A percentile compares a stretch with the other conserved stretches of the same genome.
phyloP scores from a whole-genome alignment of 92 coral and sea anemone genomes.

The Parazoanthus darwini region DNA sequence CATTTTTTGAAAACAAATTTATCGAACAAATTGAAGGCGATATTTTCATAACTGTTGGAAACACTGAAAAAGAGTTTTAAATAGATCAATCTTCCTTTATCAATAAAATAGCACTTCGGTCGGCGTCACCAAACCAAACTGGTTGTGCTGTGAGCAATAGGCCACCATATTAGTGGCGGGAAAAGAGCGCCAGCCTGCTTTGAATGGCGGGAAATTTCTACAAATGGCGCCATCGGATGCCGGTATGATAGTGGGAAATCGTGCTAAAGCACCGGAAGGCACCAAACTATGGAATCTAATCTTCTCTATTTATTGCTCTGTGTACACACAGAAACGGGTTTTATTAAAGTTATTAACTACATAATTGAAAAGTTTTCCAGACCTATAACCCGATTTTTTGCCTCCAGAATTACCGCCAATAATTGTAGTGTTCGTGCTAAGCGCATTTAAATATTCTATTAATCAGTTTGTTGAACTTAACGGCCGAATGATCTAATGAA shows the following conservation, averaged over 20 bases:
- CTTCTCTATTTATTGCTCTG: constrained; percentile 33
- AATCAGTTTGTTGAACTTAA: constrained; percentile 38
- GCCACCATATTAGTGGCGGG: constrained; percentile 36
- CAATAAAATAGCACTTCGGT: not conserved
- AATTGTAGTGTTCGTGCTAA: constrained; percentile 27
- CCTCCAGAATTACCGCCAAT: constrained; percentile 23
- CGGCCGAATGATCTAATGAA: constrained; percentile 45
- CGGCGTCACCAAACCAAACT: constrained; percentile 6
- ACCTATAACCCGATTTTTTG: constrained; percentile 28
- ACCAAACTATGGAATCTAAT: constrained; percentile 30
- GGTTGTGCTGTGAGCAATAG: constrained; percentile 13
- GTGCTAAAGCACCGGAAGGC: constrained; percentile 43
- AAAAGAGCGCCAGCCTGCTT: constrained; percentile 36
- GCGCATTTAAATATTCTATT: constrained; percentile 38
- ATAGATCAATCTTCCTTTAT: not conserved
- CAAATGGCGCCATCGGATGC: constrained; percentile 40
- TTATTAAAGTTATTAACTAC: constrained; percentile 35
- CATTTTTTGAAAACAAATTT: not conserved
- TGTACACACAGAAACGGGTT: constrained; percentile 24
- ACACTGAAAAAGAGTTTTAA: not conserved
- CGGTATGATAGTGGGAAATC: constrained; percentile 37
- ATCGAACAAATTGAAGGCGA: not conserved
- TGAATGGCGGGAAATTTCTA: constrained; percentile 37
- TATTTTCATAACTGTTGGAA: not conserved
- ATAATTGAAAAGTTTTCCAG: constrained; percentile 34